Conservation (phyloP, 2,888 invertebrate genomes). For the Agrochola circellaris region DNA sequence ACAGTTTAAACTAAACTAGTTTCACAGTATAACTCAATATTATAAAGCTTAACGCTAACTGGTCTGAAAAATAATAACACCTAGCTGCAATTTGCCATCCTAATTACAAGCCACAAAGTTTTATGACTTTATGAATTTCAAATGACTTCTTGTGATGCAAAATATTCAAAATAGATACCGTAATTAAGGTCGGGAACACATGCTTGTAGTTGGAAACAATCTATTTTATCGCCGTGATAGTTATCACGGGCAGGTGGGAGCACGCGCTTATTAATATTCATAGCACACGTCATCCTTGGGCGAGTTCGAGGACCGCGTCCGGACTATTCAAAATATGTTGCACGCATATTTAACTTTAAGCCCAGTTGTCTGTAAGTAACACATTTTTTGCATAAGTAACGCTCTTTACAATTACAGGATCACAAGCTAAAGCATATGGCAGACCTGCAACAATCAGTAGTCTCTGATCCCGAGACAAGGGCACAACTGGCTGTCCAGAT, state of each 20-base stretch:
- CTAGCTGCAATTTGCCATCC: slow-evolving; percentile 39
- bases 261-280: slow-evolving; percentile 87
- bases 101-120: slow-evolving; percentile 55
- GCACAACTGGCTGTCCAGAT: slow-evolving; percentile 98
- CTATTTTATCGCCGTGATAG: slow-evolving; percentile 78
- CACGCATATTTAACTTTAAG: slow-evolving; percentile 36
- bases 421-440: slow-evolving; percentile 99
- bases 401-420: slow-evolving; percentile 92
- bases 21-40: slow-evolving; percentile 7
- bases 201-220: slow-evolving; percentile 73
- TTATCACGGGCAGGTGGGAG: slow-evolving; percentile 80
- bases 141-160: slow-evolving; percentile 60
- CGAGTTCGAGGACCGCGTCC: slow-evolving; percentile 74
- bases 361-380: slow-evolving; percentile 23
- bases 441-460: slow-evolving; percentile 99
- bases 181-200: slow-evolving; percentile 72
- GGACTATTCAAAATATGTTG: slow-evolving; percentile 73
- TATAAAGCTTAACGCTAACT: background rate
- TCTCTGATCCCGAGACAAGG: slow-evolving; percentile 97
- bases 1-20: background rate
- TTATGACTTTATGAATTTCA: slow-evolving; percentile 68
- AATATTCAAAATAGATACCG: slow-evolving; percentile 73
- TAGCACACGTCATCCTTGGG: slow-evolving; percentile 78
- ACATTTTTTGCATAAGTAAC: slow-evolving; percentile 50
- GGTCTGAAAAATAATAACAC: slow-evolving; percentile 11